Evolutionary conservation across 2,888 invertebrate species (phyloP), one percentile per base, ranked within the genome.

Genomic region (Torymus tubicola): DNA sequence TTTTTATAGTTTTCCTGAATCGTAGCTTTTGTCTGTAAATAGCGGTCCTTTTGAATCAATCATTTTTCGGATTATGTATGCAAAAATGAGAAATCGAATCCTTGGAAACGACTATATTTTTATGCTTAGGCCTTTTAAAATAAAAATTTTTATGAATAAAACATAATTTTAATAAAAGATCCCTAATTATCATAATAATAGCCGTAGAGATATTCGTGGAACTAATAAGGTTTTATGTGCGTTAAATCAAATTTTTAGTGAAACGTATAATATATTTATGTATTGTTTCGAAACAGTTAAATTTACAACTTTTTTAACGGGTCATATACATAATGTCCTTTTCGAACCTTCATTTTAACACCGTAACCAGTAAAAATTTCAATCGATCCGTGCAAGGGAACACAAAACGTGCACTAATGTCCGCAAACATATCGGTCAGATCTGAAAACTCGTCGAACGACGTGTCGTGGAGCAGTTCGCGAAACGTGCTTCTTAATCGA

Each of bases 31-130:
- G 8, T 42, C 42, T 42, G 42, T 8, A 42, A 42, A 42, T 42
- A 42, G 12, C 16, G 21, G 12, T 55, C 63, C 50, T 16, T 74
- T 69, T 50, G 31, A 57, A 80, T 72, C 71, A 55, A 76, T 72
- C 80, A 72, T 77, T 14, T 73, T 77, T 71, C 57, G 24, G 42
- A 80, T 64, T 57, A 65, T 63, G 53, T n/a, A 75, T 76, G 71
- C 75, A 21, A 67, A 65, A 57, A 10, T 5, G 42, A 80, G 50
- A 68, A 63, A 55, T 68, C 50, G 60, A 21, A 24, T 55, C n/a
- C 64, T 63, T 52, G 61, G n/a, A 18, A 42, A 64, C 16, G 16
- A 16, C 14, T 5, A 50, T 57, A 55, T 50, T 64, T 70, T 63
- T 63, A 76, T 63, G 24, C 50, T 14, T 2, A 13, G 11, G 4